A percentile compares a stretch with the other conserved stretches of the same genome.
Evolutionary conservation across 2,888 invertebrate genomes (phyloP).

Genomic region (Eupsilia transversa): DNA sequence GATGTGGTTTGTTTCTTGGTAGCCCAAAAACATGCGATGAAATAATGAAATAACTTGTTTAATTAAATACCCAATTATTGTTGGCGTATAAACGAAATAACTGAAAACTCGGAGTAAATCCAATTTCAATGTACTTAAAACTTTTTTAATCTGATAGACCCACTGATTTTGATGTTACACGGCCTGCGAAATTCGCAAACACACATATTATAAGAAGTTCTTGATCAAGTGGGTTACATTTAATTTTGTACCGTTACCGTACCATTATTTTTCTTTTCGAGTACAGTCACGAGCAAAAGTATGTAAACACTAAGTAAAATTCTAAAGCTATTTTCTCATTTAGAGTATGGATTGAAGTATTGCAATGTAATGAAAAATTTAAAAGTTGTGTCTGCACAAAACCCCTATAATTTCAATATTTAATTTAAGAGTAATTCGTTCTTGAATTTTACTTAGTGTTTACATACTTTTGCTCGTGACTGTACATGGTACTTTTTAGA

Average conservation of each 20-base stretch:
- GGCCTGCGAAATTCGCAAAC: background rate
- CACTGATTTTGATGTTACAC: background rate
- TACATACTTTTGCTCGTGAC: no score
- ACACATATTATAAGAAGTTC: background rate
- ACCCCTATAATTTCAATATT: no score
- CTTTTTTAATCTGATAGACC: slow-evolving; percentile 35
- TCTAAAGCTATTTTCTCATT: no score
- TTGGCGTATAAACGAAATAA: background rate
- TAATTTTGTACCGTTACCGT: background rate
- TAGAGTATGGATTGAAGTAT: no score
- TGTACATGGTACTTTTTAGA: background rate
- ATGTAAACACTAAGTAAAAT: no score
- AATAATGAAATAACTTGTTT: slow-evolving; percentile 47
- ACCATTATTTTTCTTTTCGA: background rate
- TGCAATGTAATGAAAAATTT: no score
- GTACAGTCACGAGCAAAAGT: no score
- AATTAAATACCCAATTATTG: slow-evolving; percentile 34
- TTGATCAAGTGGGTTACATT: no score
- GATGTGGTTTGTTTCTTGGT: background rate
- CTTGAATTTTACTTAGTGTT: no score
- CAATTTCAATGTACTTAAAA: slow-evolving; percentile 30
- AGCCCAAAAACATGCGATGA: slow-evolving; percentile 7
- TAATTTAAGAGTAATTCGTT: no score
- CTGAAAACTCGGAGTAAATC: background rate
- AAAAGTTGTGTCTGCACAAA: no score